Conservation (phyloP, 1,140 invertebrate genomes). For the Drosophila punjabiensis region DNA sequence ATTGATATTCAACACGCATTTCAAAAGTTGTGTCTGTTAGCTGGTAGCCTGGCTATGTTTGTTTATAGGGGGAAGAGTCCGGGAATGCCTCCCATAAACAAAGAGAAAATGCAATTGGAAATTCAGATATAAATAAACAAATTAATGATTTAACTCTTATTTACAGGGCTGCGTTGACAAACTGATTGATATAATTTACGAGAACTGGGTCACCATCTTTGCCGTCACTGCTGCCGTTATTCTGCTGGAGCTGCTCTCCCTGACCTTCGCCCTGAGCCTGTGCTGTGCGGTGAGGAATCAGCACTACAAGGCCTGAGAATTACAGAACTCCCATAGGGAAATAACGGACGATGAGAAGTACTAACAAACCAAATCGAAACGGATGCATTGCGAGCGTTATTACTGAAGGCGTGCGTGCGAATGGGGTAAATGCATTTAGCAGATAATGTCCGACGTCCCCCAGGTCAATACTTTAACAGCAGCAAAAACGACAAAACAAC, state of each 20-base stretch:
- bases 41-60: neutral
- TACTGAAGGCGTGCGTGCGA: slow-evolving; percentile 38
- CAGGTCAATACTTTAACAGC: slow-evolving; percentile 50
- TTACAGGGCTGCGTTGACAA: slow-evolving; percentile 91
- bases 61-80: neutral
- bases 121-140: slow-evolving; percentile 8
- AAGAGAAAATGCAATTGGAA: slow-evolving; percentile 42
- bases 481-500: slow-evolving; percentile 21
- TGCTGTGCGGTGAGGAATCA: slow-evolving; percentile 91
- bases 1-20: slow-evolving; percentile 71
- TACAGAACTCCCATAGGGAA: slow-evolving; percentile 85
- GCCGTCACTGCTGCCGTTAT: slow-evolving; percentile 89
- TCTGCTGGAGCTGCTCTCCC: slow-evolving; percentile 90
- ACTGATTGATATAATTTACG: slow-evolving; percentile 88
- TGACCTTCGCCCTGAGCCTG: slow-evolving; percentile 92
- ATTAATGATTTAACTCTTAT: slow-evolving; percentile 43
- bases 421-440: slow-evolving; percentile 53
- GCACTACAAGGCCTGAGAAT: slow-evolving; percentile 90
- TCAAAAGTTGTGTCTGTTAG: slow-evolving; percentile 20
- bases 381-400: slow-evolving; percentile 66
- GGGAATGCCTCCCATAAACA: slow-evolving; percentile 46
- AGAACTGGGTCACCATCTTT: slow-evolving; percentile 88
- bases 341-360: slow-evolving; percentile 84
- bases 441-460: slow-evolving; percentile 26
- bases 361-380: slow-evolving; percentile 80